Evolutionary conservation across 2,797 vertebrate genomes (phyloP).

Genomic region (Semaprochilodus insignis): DNA sequence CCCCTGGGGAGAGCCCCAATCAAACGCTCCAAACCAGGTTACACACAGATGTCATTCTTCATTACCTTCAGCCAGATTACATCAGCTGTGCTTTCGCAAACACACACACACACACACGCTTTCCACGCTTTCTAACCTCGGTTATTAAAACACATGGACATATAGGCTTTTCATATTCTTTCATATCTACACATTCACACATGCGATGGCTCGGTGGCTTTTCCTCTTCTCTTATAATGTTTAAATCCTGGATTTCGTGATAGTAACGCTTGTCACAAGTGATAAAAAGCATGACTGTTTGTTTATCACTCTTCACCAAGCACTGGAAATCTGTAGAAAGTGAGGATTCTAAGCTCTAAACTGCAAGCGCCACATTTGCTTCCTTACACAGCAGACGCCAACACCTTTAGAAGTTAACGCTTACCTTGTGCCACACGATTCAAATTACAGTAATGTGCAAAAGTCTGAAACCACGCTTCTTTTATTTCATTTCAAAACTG

Average conservation of each 20-base stretch:
- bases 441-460: too few species aligned
- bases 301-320: not conserved
- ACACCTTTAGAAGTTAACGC: too few species aligned
- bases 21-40: slow-evolving; percentile 80
- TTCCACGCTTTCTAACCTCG: not conserved
- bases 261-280: not conserved
- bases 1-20: slow-evolving; percentile 72
- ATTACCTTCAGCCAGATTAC: slow-evolving; percentile 74
- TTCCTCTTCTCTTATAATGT: too few species aligned
- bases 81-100: slow-evolving; percentile 70
- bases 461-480: too few species aligned
- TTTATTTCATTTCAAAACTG: too few species aligned
- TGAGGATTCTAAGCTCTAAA: too few species aligned
- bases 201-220: too few species aligned
- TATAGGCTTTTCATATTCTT: not conserved
- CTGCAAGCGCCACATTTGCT: too few species aligned
- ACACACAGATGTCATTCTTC: slow-evolving; percentile 79
- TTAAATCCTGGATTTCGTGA: too few species aligned
- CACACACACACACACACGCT: slow-evolving; percentile 12
- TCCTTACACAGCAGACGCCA: too few species aligned
- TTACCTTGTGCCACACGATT: too few species aligned
- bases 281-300: not conserved
- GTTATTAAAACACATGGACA: slow-evolving; percentile 16
- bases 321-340: not conserved
- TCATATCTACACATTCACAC: too few species aligned